Percentiles rank a stretch among this genome's conserved stretches.
Conservation (phyloP, 1,140 invertebrate genomes). For the Drosophila lacertosa region DNA sequence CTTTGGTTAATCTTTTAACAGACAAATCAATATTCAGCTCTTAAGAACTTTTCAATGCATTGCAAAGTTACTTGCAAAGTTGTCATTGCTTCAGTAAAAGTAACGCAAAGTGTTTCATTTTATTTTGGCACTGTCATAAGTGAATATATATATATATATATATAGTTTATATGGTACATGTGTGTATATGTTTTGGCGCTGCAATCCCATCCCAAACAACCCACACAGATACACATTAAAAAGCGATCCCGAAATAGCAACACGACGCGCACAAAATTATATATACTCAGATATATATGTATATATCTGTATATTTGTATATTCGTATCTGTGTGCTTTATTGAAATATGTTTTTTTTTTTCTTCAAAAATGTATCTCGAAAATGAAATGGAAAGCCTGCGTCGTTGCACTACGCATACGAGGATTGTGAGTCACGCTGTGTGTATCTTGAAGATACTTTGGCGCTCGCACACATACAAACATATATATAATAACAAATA, state of each 20-base stretch:
- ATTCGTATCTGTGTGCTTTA: background rate
- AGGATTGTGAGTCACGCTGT: conserved; percentile 35
- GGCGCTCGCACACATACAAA: conserved; percentile 12
- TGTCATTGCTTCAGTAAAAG: background rate
- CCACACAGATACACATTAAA: conserved; percentile 28
- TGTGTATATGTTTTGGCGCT: conserved; percentile 13
- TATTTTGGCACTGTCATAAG: conserved; percentile 46
- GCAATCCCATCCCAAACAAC: background rate
- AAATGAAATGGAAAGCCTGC: conserved; percentile 51
- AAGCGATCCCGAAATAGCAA: conserved; percentile 44
- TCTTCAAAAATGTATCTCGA: conserved; percentile 42
- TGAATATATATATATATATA: conserved; percentile 7
- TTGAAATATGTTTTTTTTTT: conserved; percentile 34
- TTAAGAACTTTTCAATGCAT: background rate
- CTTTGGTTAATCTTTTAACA: too few relatives aligned
- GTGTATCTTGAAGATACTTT: conserved; percentile 68
- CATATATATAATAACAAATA: too few relatives aligned
- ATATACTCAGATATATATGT: conserved; percentile 1
- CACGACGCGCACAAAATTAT: conserved; percentile 26
- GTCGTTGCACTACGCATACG: conserved; percentile 18
- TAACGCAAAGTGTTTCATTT: background rate
- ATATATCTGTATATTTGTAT: conserved; percentile 5
- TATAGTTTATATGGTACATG: conserved; percentile 5
- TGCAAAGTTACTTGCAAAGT: background rate
- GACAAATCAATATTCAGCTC: too few relatives aligned